phyloP scores from a whole-genome alignment of 92 coral and sea anemone genomes.

The Actinostola sp. region DNA sequence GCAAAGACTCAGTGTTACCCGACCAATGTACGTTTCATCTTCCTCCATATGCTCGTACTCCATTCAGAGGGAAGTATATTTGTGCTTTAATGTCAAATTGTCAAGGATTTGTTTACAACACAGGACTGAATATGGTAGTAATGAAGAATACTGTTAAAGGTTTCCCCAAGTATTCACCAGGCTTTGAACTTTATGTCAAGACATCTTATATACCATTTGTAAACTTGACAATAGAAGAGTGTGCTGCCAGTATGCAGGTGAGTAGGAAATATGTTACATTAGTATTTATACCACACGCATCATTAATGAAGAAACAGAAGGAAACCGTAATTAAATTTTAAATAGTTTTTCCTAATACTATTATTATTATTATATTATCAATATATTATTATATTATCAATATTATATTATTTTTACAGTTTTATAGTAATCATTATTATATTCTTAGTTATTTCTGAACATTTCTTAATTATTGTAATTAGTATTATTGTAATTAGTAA shows the following conservation, averaged over 20 bases:
- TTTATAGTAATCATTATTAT: no score
- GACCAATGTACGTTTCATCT: constrained; percentile 37
- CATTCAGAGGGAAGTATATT: not conserved
- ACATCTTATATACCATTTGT: constrained; percentile 6
- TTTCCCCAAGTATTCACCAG: constrained; percentile 34
- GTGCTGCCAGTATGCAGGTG: constrained; percentile 18
- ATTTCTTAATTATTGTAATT: no score
- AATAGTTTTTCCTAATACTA: no score
- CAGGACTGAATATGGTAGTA: constrained; percentile 35
- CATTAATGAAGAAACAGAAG: not conserved
- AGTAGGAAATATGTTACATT: not conserved
- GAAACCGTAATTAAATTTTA: no score
- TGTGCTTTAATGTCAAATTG: constrained; percentile 36
- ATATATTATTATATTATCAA: no score
- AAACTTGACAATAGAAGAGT: constrained; percentile 23
- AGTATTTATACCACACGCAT: no score
- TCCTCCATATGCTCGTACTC: not conserved
- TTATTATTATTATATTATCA: not conserved
- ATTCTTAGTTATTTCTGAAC: no score
- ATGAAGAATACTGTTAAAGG: constrained; percentile 44
- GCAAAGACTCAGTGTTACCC: constrained; percentile 21
- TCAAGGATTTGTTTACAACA: constrained; percentile 52
- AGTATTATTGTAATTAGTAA: no score
- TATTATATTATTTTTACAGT: no score
- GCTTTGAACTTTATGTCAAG: constrained; percentile 37